Conservation (phyloP, 2,113 vertebrate species). For the Nothoprocta pentlandii region DNA sequence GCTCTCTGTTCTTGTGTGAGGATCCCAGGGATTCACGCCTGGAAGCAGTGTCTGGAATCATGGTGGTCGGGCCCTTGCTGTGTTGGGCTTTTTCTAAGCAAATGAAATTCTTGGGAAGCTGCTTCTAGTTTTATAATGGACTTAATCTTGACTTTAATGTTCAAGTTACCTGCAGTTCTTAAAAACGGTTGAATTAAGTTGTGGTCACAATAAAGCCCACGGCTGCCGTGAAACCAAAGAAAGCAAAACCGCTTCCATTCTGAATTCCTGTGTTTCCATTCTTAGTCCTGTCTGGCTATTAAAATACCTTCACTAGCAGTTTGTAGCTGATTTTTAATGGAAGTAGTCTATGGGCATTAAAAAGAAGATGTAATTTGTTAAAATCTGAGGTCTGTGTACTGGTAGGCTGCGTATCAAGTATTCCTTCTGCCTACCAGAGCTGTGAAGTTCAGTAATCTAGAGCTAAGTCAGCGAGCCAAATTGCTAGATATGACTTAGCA, state of each 20-base stretch:
- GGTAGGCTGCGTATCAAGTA: background rate
- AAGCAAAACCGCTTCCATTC: constrained; percentile 3
- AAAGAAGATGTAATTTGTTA: background rate
- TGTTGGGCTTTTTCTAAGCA: background rate
- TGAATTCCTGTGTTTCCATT: constrained; percentile 9
- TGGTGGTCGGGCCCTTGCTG: accelerated
- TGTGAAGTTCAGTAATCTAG: background rate
- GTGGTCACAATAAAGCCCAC: background rate
- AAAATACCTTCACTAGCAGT: constrained; percentile 32
- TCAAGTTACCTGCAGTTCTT: background rate
- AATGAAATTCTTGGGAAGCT: background rate
- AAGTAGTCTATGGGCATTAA: background rate
- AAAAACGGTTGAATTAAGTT: background rate
- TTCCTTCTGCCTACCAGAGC: background rate
- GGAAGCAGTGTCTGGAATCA: constrained; percentile 1
- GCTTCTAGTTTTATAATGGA: background rate
- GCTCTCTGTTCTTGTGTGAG: background rate
- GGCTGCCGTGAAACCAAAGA: background rate
- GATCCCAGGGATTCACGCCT: constrained; percentile 42
- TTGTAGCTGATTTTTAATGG: background rate
- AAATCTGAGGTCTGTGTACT: background rate
- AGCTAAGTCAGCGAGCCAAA: background rate
- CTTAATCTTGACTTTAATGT: background rate
- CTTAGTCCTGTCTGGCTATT: constrained; percentile 5
- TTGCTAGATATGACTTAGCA: background rate